phyloP scores from a whole-genome alignment of 1,140 invertebrate species.

The Pinna nobilis region DNA sequence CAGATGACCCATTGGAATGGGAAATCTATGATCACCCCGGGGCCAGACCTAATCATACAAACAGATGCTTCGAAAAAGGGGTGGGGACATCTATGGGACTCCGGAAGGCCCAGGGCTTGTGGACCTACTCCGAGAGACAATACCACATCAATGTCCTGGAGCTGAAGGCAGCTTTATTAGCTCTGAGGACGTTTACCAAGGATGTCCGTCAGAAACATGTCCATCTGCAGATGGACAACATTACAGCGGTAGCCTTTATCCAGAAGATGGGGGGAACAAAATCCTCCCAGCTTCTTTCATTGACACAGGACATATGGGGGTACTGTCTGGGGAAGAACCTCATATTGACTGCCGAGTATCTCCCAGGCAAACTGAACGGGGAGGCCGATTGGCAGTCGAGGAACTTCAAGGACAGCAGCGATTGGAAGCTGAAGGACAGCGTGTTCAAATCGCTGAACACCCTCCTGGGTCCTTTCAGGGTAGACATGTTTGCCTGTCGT shows the following conservation, averaged over 20 bases:
- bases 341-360: slow-evolving; percentile 16
- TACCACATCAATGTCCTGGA: slow-evolving; percentile 26
- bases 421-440: slow-evolving; percentile 11
- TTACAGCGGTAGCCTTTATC: slow-evolving; percentile 20
- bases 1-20: slow-evolving; percentile 14
- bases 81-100: background rate
- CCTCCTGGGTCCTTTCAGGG: background rate
- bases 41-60: slow-evolving; percentile 22
- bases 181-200: slow-evolving; percentile 21
- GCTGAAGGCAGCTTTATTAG: slow-evolving; percentile 13
- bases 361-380: slow-evolving; percentile 11
- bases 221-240: slow-evolving; percentile 27
- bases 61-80: slow-evolving; percentile 31
- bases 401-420: background rate
- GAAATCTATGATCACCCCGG: slow-evolving; percentile 17
- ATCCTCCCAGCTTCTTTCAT: background rate
- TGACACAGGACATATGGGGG: slow-evolving; percentile 9
- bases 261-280: slow-evolving; percentile 26
- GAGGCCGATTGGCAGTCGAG: slow-evolving; percentile 19
- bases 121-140: background rate
- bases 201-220: slow-evolving; percentile 1
- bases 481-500: slow-evolving; percentile 37
- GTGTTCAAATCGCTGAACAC: slow-evolving; percentile 9
- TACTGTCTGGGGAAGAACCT: slow-evolving; percentile 27
- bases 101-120: slow-evolving; percentile 1